Percentiles rank a stretch among this genome's conserved stretches.
Conservation (phyloP, 2,888 invertebrate species). For the Helobdella robusta region DNA sequence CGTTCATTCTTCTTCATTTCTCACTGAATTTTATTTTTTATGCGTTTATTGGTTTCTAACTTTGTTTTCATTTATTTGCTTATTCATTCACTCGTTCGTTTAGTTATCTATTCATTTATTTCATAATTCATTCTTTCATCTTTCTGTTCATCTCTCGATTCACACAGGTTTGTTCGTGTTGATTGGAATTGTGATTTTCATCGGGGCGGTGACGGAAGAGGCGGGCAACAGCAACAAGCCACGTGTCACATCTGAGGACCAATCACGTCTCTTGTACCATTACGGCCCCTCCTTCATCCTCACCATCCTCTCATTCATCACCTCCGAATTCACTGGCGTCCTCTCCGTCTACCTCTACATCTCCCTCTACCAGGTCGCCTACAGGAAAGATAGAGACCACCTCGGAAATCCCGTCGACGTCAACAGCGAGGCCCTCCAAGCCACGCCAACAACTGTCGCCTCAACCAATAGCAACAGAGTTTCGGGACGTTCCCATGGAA, state of each 20-base stretch:
- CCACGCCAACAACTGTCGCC: too few relatives aligned
- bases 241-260: constrained; percentile 36
- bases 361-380: constrained; percentile 46
- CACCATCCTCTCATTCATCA: constrained; percentile 47
- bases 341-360: constrained; percentile 49
- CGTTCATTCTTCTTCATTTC: constrained; percentile 2
- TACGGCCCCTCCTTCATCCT: constrained; percentile 49
- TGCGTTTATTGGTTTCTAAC: neutral
- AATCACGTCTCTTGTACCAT: constrained; percentile 44
- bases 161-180: constrained; percentile 45
- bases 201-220: constrained; percentile 49
- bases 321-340: constrained; percentile 48
- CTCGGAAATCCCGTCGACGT: constrained; percentile 31
- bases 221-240: constrained; percentile 45
- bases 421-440: constrained; percentile 19
- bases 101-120: neutral
- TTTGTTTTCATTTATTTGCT: neutral
- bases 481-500: too few relatives aligned
- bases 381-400: constrained; percentile 45
- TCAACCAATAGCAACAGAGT: too few relatives aligned
- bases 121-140: neutral
- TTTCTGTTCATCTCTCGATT: neutral
- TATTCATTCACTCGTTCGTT: neutral
- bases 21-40: neutral
- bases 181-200: constrained; percentile 49